A percentile compares a stretch with the other conserved stretches of the same genome.
These are phyloP conservation scores for Mesoclemmys tuberculata DNA, from an alignment of 2,113 vertebrate species.

Conservation along the genomic window DNA sequence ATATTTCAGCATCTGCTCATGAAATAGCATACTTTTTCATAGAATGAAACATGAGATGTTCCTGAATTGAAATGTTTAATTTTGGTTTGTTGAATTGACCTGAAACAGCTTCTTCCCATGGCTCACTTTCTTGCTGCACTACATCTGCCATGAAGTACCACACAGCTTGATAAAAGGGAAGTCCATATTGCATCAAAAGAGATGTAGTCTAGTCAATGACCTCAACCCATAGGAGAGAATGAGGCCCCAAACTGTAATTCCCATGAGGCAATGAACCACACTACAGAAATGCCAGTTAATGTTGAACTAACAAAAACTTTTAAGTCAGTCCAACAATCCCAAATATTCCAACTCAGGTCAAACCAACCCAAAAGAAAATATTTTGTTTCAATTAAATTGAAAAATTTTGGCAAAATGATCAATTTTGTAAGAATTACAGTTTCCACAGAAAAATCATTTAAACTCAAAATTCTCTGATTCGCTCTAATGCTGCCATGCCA, in stretches of 20 bases:
- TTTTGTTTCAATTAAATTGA: neutral
- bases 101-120: neutral
- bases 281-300: neutral
- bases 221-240: neutral
- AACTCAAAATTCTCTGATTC: neutral
- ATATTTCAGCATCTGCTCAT: constrained; percentile 20
- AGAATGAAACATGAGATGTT: constrained; percentile 36
- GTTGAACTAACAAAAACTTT: neutral
- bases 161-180: neutral
- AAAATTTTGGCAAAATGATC: neutral
- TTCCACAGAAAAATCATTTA: neutral
- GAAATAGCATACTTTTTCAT: neutral
- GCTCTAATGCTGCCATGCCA: neutral
- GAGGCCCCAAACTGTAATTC: neutral
- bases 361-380: neutral
- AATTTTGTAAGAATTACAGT: neutral
- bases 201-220: neutral
- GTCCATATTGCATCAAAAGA: neutral
- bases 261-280: neutral
- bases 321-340: neutral
- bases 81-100: neutral
- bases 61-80: neutral
- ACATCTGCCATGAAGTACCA: neutral
- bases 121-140: neutral
- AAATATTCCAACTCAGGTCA: neutral